Evolutionary conservation across 2,888 invertebrate genomes (phyloP).

Genomic region (Temnothorax ravouxi): DNA sequence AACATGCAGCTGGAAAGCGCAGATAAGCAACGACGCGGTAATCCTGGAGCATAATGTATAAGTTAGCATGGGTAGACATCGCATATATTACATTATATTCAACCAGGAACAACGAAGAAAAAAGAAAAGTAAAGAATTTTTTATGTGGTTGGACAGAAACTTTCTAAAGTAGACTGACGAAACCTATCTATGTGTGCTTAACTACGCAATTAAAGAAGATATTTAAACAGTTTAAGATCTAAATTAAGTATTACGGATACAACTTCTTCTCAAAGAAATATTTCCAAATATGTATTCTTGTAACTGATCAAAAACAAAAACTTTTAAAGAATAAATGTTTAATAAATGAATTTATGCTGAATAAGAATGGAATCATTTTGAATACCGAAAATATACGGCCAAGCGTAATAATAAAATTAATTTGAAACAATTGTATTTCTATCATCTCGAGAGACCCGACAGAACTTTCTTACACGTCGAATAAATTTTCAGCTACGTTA

Average conservation of each 20-base stretch:
- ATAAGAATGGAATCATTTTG: neutral
- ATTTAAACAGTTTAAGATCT: neutral
- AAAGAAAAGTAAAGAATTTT: neutral
- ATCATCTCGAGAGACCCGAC: neutral
- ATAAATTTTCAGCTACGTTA: constrained; percentile 23
- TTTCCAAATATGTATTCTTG: neutral
- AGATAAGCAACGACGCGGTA: constrained; percentile 85
- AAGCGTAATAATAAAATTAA: constrained; percentile 67
- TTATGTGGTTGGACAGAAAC: constrained; percentile 10
- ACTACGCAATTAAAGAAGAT: constrained; percentile 8
- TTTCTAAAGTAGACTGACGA: neutral
- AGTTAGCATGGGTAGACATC: constrained; percentile 83
- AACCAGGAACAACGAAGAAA: constrained; percentile 26
- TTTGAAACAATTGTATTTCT: constrained; percentile 41
- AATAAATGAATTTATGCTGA: neutral
- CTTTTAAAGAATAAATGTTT: neutral
- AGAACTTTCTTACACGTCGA: constrained; percentile 11
- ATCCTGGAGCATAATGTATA: constrained; percentile 84
- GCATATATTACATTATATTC: constrained; percentile 81
- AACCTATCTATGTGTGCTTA: neutral
- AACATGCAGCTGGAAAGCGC: constrained; percentile 78
- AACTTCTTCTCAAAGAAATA: neutral
- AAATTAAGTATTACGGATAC: neutral
- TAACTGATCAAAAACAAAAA: neutral
- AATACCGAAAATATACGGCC: constrained; percentile 51